phyloP scores from a whole-genome alignment of 2,113 vertebrate species.

The Tyto alba region DNA sequence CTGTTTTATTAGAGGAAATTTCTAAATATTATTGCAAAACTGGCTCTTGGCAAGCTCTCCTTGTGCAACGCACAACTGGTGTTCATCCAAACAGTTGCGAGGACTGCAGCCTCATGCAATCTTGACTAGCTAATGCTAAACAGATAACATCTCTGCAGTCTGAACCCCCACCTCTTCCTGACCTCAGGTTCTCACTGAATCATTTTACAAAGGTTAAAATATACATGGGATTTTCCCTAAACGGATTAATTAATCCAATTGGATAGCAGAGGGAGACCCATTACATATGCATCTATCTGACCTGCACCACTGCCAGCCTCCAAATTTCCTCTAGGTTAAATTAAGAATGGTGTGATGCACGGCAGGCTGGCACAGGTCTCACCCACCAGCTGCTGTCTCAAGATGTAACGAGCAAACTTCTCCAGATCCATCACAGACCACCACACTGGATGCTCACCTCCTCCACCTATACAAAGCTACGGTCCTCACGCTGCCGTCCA shows the following conservation, averaged over 20 bases:
- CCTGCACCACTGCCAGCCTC: not conserved
- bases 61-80: not conserved
- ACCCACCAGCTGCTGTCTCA: not conserved
- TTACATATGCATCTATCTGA: fast-evolving
- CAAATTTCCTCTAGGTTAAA: not conserved
- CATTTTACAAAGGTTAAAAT: not conserved
- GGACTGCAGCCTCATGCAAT: not conserved
- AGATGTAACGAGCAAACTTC: not conserved
- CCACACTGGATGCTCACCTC: not conserved
- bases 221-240: not conserved
- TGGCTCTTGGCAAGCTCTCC: not conserved
- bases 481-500: not conserved
- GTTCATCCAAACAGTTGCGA: slow-evolving; percentile 18
- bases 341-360: not conserved
- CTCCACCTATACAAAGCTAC: not conserved
- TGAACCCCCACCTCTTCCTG: not conserved
- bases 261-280: not conserved
- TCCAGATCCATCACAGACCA: not conserved
- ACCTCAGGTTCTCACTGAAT: not conserved
- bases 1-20: not conserved
- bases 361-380: not conserved
- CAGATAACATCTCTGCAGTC: not conserved
- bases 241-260: too few relatives aligned
- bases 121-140: not conserved
- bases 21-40: slow-evolving; percentile 45